These are phyloP conservation scores for Sepiola atlantica DNA, from an alignment of 2,888 invertebrate genomes.

Conservation along the genomic window DNA sequence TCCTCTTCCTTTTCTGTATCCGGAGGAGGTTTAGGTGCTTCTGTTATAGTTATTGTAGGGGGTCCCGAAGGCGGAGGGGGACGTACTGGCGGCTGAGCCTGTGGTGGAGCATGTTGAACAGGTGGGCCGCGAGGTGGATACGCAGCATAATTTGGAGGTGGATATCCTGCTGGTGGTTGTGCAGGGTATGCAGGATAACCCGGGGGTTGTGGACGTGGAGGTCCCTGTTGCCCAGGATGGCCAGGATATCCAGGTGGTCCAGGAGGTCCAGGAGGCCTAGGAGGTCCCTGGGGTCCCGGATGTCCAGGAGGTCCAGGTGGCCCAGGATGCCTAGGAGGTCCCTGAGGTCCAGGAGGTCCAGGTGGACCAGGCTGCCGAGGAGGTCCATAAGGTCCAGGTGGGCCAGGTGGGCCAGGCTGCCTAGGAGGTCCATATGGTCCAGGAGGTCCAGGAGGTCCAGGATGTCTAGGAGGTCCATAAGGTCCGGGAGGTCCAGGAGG, in stretches of 20 bases:
- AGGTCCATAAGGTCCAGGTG: not conserved
- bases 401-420: not conserved
- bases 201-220: not conserved
- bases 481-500: not conserved
- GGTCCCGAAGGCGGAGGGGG: conserved; percentile 14
- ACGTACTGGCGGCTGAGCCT: not conserved
- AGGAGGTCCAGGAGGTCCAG: not conserved
- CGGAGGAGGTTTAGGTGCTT: not conserved
- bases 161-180: not conserved
- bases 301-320: not conserved
- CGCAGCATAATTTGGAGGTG: not conserved
- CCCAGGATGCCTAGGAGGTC: not conserved
- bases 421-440: not conserved
- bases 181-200: too few relatives aligned
- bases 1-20: not conserved
- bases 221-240: not conserved
- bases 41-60: conserved; percentile 37
- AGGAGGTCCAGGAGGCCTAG: not conserved
- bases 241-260: conserved; percentile 23
- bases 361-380: not conserved
- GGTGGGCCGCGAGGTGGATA: not conserved
- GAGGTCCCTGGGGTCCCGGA: not conserved
- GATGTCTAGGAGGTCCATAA: not conserved
- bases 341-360: not conserved
- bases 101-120: not conserved